These are phyloP conservation scores for Trichacis sp. DNA, from an alignment of 2,888 invertebrate species.

Conservation along the genomic window DNA sequence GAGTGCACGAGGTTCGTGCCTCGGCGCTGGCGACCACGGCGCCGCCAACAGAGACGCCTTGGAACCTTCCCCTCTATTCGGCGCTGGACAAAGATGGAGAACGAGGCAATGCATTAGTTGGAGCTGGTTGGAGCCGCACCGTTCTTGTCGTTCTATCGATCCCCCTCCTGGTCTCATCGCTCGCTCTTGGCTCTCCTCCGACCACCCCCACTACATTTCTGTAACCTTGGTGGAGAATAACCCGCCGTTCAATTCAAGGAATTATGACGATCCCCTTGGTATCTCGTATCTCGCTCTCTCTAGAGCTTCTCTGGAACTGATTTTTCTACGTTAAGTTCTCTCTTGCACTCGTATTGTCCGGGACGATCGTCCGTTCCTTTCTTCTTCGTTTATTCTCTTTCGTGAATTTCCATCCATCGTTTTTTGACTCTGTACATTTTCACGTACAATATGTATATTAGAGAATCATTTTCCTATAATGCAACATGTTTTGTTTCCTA, in stretches of 20 bases:
- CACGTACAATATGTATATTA: conserved; percentile 11
- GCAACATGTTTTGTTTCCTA: no score
- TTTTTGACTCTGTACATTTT: neutral
- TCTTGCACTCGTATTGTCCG: conserved; percentile 36
- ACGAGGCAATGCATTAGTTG: no score
- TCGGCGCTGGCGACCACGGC: conserved; percentile 38
- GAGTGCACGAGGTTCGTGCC: conserved; percentile 6
- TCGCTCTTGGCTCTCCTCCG: no score
- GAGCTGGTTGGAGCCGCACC: conserved; percentile 24
- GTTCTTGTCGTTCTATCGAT: conserved; percentile 65
- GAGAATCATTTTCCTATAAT: conserved; percentile 2
- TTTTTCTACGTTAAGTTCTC: conserved; percentile 13
- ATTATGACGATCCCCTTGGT: conserved; percentile 64
- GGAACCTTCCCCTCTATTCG: conserved; percentile 20
- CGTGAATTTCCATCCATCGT: conserved; percentile 27
- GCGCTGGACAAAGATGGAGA: conserved; percentile 28
- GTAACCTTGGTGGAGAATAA: conserved; percentile 68
- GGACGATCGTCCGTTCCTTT: conserved; percentile 43
- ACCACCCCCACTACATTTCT: conserved; percentile 32
- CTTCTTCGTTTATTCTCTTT: conserved; percentile 46
- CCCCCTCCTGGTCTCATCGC: conserved; percentile 49
- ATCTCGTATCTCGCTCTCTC: conserved; percentile 48
- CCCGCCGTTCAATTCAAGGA: conserved; percentile 68
- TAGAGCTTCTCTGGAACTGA: conserved; percentile 29
- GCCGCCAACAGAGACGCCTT: conserved; percentile 48